phyloP scores from a whole-genome alignment of 2,113 vertebrate species.

The Heloderma charlesbogerti region DNA sequence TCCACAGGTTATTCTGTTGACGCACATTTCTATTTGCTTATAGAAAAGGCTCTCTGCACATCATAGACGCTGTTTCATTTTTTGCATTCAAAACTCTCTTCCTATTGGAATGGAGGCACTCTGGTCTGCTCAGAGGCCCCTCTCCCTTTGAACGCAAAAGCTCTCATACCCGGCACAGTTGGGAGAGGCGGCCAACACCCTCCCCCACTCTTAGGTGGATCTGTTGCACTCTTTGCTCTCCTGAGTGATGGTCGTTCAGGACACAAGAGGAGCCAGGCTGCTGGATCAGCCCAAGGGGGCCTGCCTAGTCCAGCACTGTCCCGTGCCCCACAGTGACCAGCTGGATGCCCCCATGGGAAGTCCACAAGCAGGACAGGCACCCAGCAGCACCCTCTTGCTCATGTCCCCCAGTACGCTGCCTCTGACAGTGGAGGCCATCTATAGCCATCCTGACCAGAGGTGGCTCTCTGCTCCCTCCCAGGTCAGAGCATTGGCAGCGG shows the following conservation, averaged over 20 bases:
- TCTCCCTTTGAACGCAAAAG: neutral
- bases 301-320: neutral
- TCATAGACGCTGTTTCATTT: neutral
- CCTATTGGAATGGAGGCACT: neutral
- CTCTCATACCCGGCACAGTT: too few species aligned
- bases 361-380: neutral
- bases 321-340: neutral
- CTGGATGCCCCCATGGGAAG: too few species aligned
- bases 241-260: neutral
- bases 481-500: constrained; percentile 48
- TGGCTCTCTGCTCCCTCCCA: neutral
- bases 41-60: neutral
- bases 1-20: too few species aligned
- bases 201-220: neutral
- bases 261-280: neutral
- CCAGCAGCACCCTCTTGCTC: neutral
- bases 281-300: neutral
- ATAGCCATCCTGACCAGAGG: neutral
- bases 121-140: neutral
- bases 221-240: neutral
- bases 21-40: neutral
- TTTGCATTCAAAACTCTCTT: too few species aligned
- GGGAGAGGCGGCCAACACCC: too few species aligned
- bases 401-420: too few species aligned
- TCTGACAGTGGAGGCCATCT: neutral